Percentiles rank a stretch among this genome's conserved stretches.
phyloP scores from a whole-genome alignment of 1,140 invertebrate species.

The Triops cancriformis region DNA sequence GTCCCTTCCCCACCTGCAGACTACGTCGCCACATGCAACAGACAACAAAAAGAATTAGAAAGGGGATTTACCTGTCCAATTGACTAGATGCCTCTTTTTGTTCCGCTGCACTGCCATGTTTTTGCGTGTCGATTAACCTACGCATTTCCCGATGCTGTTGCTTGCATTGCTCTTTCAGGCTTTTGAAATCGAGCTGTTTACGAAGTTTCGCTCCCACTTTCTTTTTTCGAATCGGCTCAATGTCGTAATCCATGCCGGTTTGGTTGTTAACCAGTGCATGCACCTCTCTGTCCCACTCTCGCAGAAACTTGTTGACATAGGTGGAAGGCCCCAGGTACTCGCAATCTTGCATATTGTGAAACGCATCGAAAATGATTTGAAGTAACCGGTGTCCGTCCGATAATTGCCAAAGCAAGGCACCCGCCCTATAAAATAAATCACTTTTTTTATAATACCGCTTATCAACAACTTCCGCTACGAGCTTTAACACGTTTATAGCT shows the following conservation, averaged over 20 bases:
- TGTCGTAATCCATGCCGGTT: not conserved
- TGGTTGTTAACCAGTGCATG: not conserved
- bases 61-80: slow-evolving; percentile 22
- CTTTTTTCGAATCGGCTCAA: not conserved
- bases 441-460: slow-evolving; percentile 3
- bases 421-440: slow-evolving; percentile 19
- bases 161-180: slow-evolving; percentile 32
- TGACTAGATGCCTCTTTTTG: slow-evolving; percentile 24
- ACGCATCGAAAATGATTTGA: slow-evolving; percentile 54
- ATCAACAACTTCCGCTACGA: not conserved
- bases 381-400: slow-evolving; percentile 55
- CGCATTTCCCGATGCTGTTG: slow-evolving; percentile 31
- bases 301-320: not conserved
- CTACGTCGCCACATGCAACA: not conserved
- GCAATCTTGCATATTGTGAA: slow-evolving; percentile 51
- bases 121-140: slow-evolving; percentile 21
- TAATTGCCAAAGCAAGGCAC: slow-evolving; percentile 48
- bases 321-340: slow-evolving; percentile 46
- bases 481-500: not conserved
- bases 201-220: not conserved
- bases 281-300: not conserved
- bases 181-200: slow-evolving; percentile 29
- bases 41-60: slow-evolving; percentile 15
- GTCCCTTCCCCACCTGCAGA: not conserved
- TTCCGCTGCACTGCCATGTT: slow-evolving; percentile 10